Evolutionary conservation across 1,140 invertebrate species (phyloP).

Genomic region (Drosophila baimaii): DNA sequence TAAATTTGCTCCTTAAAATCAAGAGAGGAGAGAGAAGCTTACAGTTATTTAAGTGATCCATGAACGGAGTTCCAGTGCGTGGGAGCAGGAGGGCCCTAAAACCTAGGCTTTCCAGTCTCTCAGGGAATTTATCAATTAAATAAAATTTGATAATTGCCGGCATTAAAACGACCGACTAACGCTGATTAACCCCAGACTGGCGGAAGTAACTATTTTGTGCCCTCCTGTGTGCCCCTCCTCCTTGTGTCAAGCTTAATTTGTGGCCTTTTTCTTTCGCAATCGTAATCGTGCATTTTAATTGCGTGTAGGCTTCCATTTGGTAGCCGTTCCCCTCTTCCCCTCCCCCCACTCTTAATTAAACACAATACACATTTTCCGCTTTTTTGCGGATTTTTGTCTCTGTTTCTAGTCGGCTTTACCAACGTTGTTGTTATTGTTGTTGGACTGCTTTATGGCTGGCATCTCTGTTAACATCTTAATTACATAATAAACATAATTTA

Average conservation of each 20-base stretch:
- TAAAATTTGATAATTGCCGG: slow-evolving; percentile 75
- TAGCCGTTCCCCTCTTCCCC: slow-evolving; percentile 30
- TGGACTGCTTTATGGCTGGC: slow-evolving; percentile 46
- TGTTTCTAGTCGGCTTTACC: slow-evolving; percentile 32
- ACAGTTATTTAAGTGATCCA: slow-evolving; percentile 7
- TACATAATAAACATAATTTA: slow-evolving; percentile 81
- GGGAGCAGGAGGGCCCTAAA: slow-evolving; percentile 13
- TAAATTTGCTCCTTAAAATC: no score
- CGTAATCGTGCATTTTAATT: slow-evolving; percentile 75
- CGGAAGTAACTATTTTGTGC: slow-evolving; percentile 76
- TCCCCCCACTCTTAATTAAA: slow-evolving; percentile 67
- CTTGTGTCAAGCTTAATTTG: slow-evolving; percentile 62
- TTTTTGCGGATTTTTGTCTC: slow-evolving; percentile 76
- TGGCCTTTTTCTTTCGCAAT: slow-evolving; percentile 34
- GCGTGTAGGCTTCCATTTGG: slow-evolving; percentile 78
- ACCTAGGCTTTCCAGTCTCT: slow-evolving; percentile 19
- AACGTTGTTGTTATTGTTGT: slow-evolving; percentile 44
- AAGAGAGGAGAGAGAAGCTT: background rate
- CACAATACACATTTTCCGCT: slow-evolving; percentile 78
- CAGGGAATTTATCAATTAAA: slow-evolving; percentile 67
- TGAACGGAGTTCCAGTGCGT: background rate
- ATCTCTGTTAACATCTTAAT: slow-evolving; percentile 80
- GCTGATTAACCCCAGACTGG: slow-evolving; percentile 48
- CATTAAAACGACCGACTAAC: slow-evolving; percentile 39
- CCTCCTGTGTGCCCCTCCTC: no score